Evolutionary conservation across 2,113 vertebrate genomes (phyloP), one percentile per base, ranked within the genome.

Genomic region (Oryzias javanicus): DNA sequence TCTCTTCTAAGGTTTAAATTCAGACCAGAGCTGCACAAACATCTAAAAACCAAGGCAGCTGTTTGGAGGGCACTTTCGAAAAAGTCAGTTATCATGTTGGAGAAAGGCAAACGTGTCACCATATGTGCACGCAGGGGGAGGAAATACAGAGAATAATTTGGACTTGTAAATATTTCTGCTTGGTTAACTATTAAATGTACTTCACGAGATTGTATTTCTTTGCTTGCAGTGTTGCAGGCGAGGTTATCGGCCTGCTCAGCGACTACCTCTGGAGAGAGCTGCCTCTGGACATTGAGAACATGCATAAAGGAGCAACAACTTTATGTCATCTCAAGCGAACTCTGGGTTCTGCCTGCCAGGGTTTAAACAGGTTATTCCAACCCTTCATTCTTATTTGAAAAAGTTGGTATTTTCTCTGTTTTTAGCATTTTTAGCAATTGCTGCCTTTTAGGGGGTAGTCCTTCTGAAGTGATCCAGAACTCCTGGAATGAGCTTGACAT

Each of bases 201-300:
- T 47, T 15, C n/a, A 44, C 40, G 55, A n/a, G 50, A 46, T 22
- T 63, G 5, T 25, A 13, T 18, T 24, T 73, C 24, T 66, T 45
- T 52, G 46, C 49, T 64, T 40, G 4, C 82, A 94, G 91, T 76
- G 76, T 89, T 3, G 80, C 87, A 3, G 87, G 80, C 0, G 92
- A 93, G 41, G 86, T 92, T 83, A 83, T 84, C 61, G 73, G 83
- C 45, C 83, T 92, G 73, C 82, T 94, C 75, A 90, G 87, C 4
- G 91, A 94, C 82, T 95, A 94, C 83, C 88, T 94, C 79, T 90
- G 71, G 68, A 91, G 79, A 17, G 86, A 93, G 67, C 72, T 93
- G 60, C 91, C 89, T 49, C 86, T 92, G 47, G 94, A 94, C 79
- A 85, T 92, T 71, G 91, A 93, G 63, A 89, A 86, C 1, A 79